Percentiles rank a stretch among this genome's conserved stretches.
Evolutionary conservation across 2,113 vertebrate genomes (phyloP).

Genomic region (Oreochromis tanganicae): DNA sequence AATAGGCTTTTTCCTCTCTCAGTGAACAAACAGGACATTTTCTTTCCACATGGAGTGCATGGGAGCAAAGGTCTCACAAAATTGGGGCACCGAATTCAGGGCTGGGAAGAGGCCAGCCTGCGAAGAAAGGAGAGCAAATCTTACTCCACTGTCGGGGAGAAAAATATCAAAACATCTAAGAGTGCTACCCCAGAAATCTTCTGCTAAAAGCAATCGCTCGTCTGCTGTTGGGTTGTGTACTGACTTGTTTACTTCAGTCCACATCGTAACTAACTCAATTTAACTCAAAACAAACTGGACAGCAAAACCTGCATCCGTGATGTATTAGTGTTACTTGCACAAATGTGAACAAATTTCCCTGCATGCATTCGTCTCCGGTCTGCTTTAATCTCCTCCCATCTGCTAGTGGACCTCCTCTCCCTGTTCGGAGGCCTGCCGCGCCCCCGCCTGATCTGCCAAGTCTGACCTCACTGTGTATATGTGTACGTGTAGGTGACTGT

Average conservation of each 20-base stretch:
- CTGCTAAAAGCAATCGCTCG: background rate
- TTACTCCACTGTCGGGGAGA: background rate
- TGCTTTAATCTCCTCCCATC: conserved; percentile 69
- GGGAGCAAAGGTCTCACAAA: conserved; percentile 42
- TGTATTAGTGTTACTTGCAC: background rate
- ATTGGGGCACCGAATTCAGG: conserved; percentile 46
- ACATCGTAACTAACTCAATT: background rate
- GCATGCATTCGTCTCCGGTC: conserved; percentile 31
- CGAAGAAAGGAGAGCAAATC: background rate
- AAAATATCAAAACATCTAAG: background rate
- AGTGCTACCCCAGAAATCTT: background rate
- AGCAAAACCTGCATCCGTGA: background rate
- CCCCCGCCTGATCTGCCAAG: conserved; percentile 57
- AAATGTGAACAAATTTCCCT: background rate
- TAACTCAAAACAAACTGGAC: background rate
- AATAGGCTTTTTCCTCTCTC: conserved; percentile 5
- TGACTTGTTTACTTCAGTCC: background rate
- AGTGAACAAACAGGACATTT: conserved; percentile 22
- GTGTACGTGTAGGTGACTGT: background rate
- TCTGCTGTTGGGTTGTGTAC: background rate
- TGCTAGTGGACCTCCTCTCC: conserved; percentile 66
- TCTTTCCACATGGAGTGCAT: conserved; percentile 14
- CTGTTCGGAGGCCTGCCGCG: conserved; percentile 46
- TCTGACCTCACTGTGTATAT: conserved; percentile 44
- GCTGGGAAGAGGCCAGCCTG: background rate